Conservation (phyloP, 2,113 vertebrate species). For the Otus sunia region DNA sequence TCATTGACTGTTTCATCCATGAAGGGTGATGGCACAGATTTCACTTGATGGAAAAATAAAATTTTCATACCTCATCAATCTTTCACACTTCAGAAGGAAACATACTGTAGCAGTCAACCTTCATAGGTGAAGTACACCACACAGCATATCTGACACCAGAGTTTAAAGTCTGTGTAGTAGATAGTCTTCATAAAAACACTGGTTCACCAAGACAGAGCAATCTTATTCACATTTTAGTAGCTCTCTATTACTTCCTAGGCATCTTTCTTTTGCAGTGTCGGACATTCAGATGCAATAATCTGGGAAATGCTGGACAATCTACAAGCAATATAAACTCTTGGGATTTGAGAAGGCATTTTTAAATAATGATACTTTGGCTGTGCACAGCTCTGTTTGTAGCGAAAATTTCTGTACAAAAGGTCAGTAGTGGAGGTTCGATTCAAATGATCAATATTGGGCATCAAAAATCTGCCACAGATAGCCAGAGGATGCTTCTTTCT, state of each 20-base stretch:
- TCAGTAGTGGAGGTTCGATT: background rate
- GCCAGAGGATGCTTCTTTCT: background rate
- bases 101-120: background rate
- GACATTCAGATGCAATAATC: background rate
- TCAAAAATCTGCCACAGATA: background rate
- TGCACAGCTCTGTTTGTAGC: background rate
- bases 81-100: background rate
- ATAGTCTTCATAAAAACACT: background rate
- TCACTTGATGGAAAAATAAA: background rate
- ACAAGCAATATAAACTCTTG: background rate
- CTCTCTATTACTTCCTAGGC: background rate
- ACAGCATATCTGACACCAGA: background rate
- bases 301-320: background rate
- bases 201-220: background rate
- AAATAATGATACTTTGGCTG: background rate
- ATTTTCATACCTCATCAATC: background rate
- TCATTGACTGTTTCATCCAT: background rate
- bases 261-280: background rate
- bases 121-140: background rate
- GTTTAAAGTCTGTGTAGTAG: background rate
- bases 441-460: background rate
- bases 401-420: background rate
- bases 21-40: background rate
- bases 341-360: background rate
- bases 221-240: background rate